Base-by-base conservation (phyloP, 2,113 vertebrate species). In the Grallaria varia region DNA sequence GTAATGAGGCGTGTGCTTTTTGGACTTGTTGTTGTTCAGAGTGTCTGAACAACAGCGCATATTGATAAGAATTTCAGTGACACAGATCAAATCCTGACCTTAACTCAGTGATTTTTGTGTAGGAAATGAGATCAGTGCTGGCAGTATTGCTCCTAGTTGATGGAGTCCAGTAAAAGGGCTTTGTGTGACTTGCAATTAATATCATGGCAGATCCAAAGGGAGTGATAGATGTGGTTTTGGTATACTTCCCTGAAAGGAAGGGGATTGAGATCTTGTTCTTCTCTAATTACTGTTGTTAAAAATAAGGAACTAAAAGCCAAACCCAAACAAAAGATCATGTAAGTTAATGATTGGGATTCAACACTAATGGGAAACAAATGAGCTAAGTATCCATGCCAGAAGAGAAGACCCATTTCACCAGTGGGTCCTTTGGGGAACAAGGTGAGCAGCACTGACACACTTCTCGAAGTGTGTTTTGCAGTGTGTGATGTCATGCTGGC, bases 351-450 rank as follows among this genome's bases (percentile, higher is more conserved):
- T 4, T 35, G 28, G 14, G 30, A 6, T 17, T n/a, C n/a, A n/a
- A 22, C 10, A 5, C 14, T 45, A 40, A n/a, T 12, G 4, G 42
- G 39, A 83, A 68, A 27, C 0, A 0, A 44, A 19, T 42, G 39
- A 33, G 12, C 5, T 60, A 27, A 72, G 11, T 25, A 18, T 24
- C 4, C 4, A 8, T 9, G 30, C 2, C 0, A 0, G 18, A 52
- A 40, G 37, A 24, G 10, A 53, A 64, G 58, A 52, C 10, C 7
- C 25, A 3, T 63, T 91, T 72, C 6, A 39, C 25, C 5, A 11
- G 7, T 25, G 4, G 1, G 3, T 14, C 23, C 35, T 56, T 28
- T 59, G 10, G 18, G 7, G 35, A 21, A 64, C 39, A 37, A 21
- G 0, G 0, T 35, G 24, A 59, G 7, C 35, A 59, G 37, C 22